A percentile compares a stretch with the other conserved stretches of the same genome.
Conservation (phyloP, 2,797 vertebrate species). For the Harpagifer antarcticus region DNA sequence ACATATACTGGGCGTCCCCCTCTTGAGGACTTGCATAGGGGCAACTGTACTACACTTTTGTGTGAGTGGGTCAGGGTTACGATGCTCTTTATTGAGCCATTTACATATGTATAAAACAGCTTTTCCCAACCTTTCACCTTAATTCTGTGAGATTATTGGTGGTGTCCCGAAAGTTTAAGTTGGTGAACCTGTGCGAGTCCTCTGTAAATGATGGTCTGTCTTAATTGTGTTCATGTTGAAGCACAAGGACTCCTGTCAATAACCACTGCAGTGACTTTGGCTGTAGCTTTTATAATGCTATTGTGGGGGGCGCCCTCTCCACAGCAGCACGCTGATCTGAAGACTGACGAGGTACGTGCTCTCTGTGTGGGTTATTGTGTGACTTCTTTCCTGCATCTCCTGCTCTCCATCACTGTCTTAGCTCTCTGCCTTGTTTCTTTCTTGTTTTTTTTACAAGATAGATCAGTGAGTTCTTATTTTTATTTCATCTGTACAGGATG, state of each 20-base stretch:
- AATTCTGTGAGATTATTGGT: slow-evolving; percentile 14
- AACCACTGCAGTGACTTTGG: slow-evolving; percentile 91
- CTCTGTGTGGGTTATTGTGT: slow-evolving; percentile 69
- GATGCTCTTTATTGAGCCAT: slow-evolving; percentile 25
- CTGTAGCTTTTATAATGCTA: slow-evolving; percentile 90
- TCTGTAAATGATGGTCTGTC: slow-evolving; percentile 83
- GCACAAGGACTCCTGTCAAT: slow-evolving; percentile 84
- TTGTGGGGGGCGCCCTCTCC: slow-evolving; percentile 95
- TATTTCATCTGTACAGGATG: neutral
- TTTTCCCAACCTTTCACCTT: neutral
- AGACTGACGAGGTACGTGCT: slow-evolving; percentile 94
- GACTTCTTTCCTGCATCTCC: slow-evolving; percentile 36
- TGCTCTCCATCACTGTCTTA: slow-evolving; percentile 25
- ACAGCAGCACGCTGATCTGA: slow-evolving; percentile 98
- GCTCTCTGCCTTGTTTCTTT: slow-evolving; percentile 16
- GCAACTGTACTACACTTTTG: slow-evolving; percentile 90
- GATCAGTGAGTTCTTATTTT: slow-evolving; percentile 5
- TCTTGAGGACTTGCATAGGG: slow-evolving; percentile 98
- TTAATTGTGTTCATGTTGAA: slow-evolving; percentile 85
- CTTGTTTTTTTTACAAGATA: neutral
- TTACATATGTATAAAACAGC: slow-evolving; percentile 3
- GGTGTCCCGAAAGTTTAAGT: slow-evolving; percentile 77
- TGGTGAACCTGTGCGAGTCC: slow-evolving; percentile 99
- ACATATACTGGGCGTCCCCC: slow-evolving; percentile 98
- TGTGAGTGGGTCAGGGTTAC: slow-evolving; percentile 24